A percentile compares a stretch with the other conserved stretches of the same genome.
Evolutionary conservation across 1,140 invertebrate genomes (phyloP).

Genomic region (Chironomus tepperi): DNA sequence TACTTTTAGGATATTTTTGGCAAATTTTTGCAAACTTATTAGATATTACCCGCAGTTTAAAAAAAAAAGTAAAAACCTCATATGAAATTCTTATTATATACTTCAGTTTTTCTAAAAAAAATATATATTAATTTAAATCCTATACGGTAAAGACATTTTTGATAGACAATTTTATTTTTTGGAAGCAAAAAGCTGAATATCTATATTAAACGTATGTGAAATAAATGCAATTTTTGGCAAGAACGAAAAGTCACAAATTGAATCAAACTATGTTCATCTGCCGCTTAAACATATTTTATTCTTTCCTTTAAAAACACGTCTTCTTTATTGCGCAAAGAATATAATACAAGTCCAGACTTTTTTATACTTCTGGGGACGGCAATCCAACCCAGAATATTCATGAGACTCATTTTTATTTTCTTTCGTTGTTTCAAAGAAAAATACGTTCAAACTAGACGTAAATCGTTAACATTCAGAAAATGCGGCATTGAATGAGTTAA

Average conservation of each 20-base stretch:
- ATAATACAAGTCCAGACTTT: conserved; percentile 3
- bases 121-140: too few species aligned
- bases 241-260: neutral
- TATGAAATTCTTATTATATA: too few species aligned
- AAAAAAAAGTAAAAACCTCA: too few species aligned
- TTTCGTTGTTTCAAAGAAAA: neutral
- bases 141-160: too few species aligned
- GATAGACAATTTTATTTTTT: too few species aligned
- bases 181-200: too few species aligned
- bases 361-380: conserved; percentile 22
- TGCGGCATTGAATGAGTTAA: neutral
- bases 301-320: neutral
- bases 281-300: neutral
- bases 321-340: neutral
- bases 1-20: too few species aligned
- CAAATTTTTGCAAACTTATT: too few species aligned
- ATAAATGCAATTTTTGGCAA: too few species aligned
- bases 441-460: neutral
- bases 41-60: too few species aligned
- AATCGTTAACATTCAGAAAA: neutral
- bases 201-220: too few species aligned
- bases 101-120: too few species aligned
- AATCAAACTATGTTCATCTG: neutral
- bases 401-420: neutral
- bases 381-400: conserved; percentile 20